Conservation (phyloP, 2,113 vertebrate species). For the Bubalus kerabau region DNA sequence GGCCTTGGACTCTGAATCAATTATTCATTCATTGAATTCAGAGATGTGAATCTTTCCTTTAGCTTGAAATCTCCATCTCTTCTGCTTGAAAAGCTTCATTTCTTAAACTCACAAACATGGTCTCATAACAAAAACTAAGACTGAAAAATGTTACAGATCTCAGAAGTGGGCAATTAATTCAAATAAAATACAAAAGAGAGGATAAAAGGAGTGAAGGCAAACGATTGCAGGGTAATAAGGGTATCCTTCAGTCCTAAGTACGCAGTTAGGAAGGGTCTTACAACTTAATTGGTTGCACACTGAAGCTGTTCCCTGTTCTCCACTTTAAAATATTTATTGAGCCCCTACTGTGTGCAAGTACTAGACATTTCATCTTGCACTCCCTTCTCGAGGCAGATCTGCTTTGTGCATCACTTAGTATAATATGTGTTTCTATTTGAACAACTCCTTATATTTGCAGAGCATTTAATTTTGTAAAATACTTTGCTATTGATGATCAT, state of each 20-base stretch:
- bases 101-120: not conserved
- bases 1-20: not conserved
- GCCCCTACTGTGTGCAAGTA: not conserved
- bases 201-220: not conserved
- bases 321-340: not conserved
- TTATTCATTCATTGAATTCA: not conserved
- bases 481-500: not conserved
- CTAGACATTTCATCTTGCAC: not conserved
- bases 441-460: not conserved
- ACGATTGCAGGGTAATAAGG: fast-evolving
- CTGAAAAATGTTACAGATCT: not conserved
- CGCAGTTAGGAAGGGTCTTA: not conserved
- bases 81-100: not conserved
- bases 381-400: not conserved
- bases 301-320: not conserved
- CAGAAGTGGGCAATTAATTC: not conserved
- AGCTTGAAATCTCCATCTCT: not conserved
- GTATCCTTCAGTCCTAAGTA: not conserved
- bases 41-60: not conserved
- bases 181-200: not conserved
- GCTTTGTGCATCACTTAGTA: not conserved
- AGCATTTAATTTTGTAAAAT: not conserved
- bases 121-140: not conserved
- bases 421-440: not conserved
- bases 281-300: fast-evolving